phyloP scores from a whole-genome alignment of 1,140 invertebrate species.

The Coelopa frigida region DNA sequence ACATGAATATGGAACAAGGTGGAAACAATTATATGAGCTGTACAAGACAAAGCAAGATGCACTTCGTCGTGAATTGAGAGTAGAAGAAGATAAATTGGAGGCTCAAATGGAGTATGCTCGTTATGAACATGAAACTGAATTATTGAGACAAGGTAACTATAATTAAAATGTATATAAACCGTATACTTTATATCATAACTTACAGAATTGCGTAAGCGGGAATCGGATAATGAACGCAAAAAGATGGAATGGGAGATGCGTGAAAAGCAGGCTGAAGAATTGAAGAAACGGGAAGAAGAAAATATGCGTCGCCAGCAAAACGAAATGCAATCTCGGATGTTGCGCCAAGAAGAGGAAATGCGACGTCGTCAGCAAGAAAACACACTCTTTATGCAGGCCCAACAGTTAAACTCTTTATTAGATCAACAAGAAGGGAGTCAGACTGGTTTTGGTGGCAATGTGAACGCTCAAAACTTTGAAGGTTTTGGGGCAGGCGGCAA shows the following conservation, averaged over 20 bases:
- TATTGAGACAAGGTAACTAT: constrained; percentile 70
- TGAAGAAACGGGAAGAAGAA: constrained; percentile 66
- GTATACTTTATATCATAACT: constrained; percentile 5
- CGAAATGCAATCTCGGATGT: constrained; percentile 67
- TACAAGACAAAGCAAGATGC: constrained; percentile 87
- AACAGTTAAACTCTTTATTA: constrained; percentile 53
- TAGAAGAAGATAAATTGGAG: constrained; percentile 84
- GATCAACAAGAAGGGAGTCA: constrained; percentile 51
- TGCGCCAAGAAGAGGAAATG: constrained; percentile 73
- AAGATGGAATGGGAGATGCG: constrained; percentile 84
- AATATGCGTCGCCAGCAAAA: constrained; percentile 63
- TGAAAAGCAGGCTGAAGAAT: constrained; percentile 73
- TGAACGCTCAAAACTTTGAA: constrained; percentile 33
- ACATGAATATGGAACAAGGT: constrained; percentile 89
- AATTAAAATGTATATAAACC: constrained; percentile 5
- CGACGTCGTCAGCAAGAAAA: constrained; percentile 74
- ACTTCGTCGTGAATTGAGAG: constrained; percentile 83
- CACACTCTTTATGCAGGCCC: constrained; percentile 68
- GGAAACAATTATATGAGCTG: constrained; percentile 91
- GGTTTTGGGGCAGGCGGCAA: constrained; percentile 30
- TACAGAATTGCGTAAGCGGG: constrained; percentile 73
- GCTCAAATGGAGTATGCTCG: constrained; percentile 93
- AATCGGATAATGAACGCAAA: constrained; percentile 79
- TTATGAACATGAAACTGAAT: constrained; percentile 85
- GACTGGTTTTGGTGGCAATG: too few relatives aligned